These are phyloP conservation scores for Natator depressus DNA, from an alignment of 2,113 vertebrate genomes.

Conservation along the genomic window DNA sequence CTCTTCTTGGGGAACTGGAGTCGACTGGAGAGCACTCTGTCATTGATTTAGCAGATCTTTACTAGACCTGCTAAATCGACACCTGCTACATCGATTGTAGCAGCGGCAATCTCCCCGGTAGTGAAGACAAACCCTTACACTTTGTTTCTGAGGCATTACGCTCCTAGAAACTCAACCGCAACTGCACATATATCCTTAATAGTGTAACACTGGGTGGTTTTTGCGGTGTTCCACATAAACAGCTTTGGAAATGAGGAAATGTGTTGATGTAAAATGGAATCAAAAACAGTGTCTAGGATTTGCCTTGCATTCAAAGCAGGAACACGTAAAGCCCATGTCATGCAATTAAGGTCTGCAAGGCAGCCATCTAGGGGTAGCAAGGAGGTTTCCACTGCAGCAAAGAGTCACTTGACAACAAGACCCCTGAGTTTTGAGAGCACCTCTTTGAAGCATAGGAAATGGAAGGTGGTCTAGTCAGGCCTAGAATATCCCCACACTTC, in stretches of 20 bases:
- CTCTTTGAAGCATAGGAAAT: neutral
- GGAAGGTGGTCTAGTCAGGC: neutral
- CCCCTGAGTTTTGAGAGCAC: neutral
- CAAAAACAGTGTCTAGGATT: neutral
- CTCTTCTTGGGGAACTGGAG: too few relatives aligned
- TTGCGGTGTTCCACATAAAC: neutral
- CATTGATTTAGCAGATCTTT: too few relatives aligned
- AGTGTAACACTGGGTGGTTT: conserved; percentile 18
- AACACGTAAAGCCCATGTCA: neutral
- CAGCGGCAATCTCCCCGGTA: too few relatives aligned
- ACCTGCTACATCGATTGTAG: too few relatives aligned
- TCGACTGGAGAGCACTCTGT: too few relatives aligned
- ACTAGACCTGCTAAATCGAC: too few relatives aligned
- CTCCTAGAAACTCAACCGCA: neutral
- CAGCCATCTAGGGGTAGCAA: neutral
- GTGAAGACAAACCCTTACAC: neutral
- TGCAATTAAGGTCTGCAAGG: neutral
- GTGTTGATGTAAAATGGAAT: neutral
- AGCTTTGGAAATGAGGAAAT: conserved; percentile 20
- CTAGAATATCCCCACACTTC: neutral
- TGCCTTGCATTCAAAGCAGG: neutral
- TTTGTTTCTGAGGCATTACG: conserved; percentile 70
- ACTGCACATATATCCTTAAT: conserved; percentile 41
- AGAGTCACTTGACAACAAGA: neutral
- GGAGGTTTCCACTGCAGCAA: neutral